These are phyloP conservation scores for Luperina nickerlii DNA, from an alignment of 2,888 invertebrate species.

Conservation along the genomic window DNA sequence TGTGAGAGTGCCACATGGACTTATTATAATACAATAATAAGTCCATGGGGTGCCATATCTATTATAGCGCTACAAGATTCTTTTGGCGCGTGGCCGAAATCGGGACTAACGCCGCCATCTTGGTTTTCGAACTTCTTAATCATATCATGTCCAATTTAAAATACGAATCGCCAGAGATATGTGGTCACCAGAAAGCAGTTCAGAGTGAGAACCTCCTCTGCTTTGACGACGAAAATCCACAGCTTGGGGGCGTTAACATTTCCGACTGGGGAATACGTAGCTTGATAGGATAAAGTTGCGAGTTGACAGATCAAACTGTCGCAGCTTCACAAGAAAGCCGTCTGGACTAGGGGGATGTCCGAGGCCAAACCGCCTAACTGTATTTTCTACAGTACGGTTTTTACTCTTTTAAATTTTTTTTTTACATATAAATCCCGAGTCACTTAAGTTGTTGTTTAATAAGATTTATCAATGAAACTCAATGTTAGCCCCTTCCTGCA, in stretches of 20 bases:
- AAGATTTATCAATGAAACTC: neutral
- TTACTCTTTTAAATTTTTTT: neutral
- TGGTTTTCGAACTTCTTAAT: neutral
- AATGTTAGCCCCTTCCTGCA: neutral
- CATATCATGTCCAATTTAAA: neutral
- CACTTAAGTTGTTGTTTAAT: neutral
- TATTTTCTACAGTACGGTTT: neutral
- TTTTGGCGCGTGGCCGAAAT: neutral
- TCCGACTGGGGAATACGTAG: constrained; percentile 33
- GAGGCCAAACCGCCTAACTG: neutral
- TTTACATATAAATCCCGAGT: neutral
- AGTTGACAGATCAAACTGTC: constrained; percentile 45
- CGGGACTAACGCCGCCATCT: neutral
- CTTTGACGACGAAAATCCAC: neutral
- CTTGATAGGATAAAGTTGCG: constrained; percentile 23
- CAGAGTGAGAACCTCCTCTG: neutral
- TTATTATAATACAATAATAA: too few relatives aligned
- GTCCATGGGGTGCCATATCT: neutral
- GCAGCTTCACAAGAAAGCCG: constrained; percentile 22
- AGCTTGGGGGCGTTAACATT: constrained; percentile 8
- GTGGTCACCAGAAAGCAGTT: neutral
- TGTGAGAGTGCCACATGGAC: neutral
- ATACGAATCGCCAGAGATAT: neutral
- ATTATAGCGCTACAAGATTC: neutral
- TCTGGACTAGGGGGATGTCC: neutral